phyloP scores from a whole-genome alignment of 2,797 vertebrate species.

The Melanotaenia trifasciata region DNA sequence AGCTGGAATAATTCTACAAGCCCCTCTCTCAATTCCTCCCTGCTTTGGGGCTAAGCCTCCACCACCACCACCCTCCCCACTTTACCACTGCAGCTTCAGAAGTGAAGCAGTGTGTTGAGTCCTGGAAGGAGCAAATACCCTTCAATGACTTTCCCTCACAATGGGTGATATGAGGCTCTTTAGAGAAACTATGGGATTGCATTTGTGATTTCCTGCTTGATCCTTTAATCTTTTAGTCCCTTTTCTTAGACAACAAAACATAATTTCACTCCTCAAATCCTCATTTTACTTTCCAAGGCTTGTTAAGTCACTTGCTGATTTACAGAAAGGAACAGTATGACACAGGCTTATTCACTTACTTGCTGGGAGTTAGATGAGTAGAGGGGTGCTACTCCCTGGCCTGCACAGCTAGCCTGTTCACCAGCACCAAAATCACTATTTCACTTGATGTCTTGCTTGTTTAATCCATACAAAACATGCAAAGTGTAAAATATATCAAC shows the following conservation, averaged over 20 bases:
- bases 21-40: slow-evolving; percentile 53
- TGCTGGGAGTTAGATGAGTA: slow-evolving; percentile 8
- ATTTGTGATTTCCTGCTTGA: slow-evolving; percentile 74
- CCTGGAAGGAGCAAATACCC: slow-evolving; percentile 65
- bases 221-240: slow-evolving; percentile 70
- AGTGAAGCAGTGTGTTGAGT: slow-evolving; percentile 71
- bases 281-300: slow-evolving; percentile 20
- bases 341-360: background rate
- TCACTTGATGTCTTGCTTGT: background rate
- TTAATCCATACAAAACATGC: too few species aligned
- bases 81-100: slow-evolving; percentile 56
- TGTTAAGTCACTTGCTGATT: slow-evolving; percentile 50
- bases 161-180: slow-evolving; percentile 58
- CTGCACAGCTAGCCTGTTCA: background rate
- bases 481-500: too few species aligned
- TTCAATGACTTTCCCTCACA: slow-evolving; percentile 67
- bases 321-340: slow-evolving; percentile 9
- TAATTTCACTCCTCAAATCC: slow-evolving; percentile 60
- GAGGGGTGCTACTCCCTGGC: background rate
- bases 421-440: background rate
- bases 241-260: slow-evolving; percentile 65
- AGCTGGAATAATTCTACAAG: slow-evolving; percentile 68
- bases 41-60: slow-evolving; percentile 50
- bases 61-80: slow-evolving; percentile 11
- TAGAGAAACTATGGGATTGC: slow-evolving; percentile 62